Evolutionary conservation across 2,888 invertebrate genomes (phyloP).

Genomic region (Azorinus chamasolen): DNA sequence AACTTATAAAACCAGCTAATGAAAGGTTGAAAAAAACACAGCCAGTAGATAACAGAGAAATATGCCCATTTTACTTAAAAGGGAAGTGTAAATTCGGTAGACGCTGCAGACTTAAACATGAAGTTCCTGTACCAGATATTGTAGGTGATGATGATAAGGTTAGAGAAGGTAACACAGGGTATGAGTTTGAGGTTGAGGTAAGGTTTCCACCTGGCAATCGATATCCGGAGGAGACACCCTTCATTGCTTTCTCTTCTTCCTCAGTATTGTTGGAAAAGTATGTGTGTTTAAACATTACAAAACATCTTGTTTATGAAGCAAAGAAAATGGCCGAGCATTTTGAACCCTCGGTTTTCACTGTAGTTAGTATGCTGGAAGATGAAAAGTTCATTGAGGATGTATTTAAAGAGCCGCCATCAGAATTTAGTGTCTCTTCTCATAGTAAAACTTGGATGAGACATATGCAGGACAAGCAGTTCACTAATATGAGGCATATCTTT

Average conservation of each 20-base stretch:
- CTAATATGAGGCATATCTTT: no score
- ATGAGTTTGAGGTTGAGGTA: slow-evolving; percentile 78
- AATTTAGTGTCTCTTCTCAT: slow-evolving; percentile 68
- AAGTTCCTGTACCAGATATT: slow-evolving; percentile 24
- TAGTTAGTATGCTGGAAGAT: slow-evolving; percentile 80
- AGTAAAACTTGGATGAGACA: slow-evolving; percentile 37
- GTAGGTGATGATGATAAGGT: slow-evolving; percentile 28
- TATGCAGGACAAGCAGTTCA: background rate
- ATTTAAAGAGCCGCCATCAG: slow-evolving; percentile 67
- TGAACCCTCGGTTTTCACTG: slow-evolving; percentile 79
- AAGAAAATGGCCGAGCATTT: slow-evolving; percentile 65
- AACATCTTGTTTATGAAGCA: slow-evolving; percentile 75
- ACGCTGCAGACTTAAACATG: slow-evolving; percentile 73
- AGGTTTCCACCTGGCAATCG: slow-evolving; percentile 78
- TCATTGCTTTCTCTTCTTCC: slow-evolving; percentile 78
- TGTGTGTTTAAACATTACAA: slow-evolving; percentile 78
- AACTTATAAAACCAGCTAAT: slow-evolving; percentile 54
- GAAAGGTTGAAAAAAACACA: slow-evolving; percentile 9
- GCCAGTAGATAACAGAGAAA: slow-evolving; percentile 35
- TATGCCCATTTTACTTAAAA: slow-evolving; percentile 76
- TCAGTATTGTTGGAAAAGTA: slow-evolving; percentile 71
- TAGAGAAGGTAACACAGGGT: slow-evolving; percentile 24
- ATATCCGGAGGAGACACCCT: slow-evolving; percentile 80
- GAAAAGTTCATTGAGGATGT: slow-evolving; percentile 69
- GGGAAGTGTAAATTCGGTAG: slow-evolving; percentile 81